Base-by-base conservation (phyloP, 1,140 invertebrate genomes). In the Heliconius nattereri region DNA sequence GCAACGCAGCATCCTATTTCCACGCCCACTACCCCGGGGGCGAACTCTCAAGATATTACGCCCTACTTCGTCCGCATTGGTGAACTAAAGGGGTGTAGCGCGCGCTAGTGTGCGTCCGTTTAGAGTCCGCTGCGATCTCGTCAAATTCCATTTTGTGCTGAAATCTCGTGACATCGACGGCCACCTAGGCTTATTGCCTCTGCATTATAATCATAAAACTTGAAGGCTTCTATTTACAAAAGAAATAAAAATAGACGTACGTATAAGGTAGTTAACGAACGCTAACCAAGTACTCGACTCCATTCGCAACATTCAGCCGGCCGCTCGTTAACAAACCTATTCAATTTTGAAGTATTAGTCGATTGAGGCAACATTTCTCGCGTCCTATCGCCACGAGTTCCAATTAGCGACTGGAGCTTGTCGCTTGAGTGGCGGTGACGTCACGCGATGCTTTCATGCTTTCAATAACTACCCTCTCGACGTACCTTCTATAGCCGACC, bases 31-130 rank as follows among this genome's bases (percentile, higher is more conserved):
- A 90, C 87, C 90, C 89, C 84, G 88, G 91, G 92, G 91, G 90
- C 91, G 90, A 91, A 91, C 91, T 92, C 92, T 93, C 92, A 94
- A 92, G 92, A 92, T 94, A 92, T 92, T 90, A 91, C 92, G 91
- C 92, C 91, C 92, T 91, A 92, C 89, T 91, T 92, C 91, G 91
- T 87, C 85, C 91, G 91, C 89, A 94, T 94, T 94, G 92, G 92
- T 85, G 92, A 91, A 90, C 88, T 83, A 91, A 93, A 92, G 90
- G 91, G 92, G 92, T 93, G 90, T 91, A 91, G 84, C 79, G 71
- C 76, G 81, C 80, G 85, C 81, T 83, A 81, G 90, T 91, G 90
- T 93, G 90, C 83, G 88, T 87, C 84, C 82, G 86, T 86, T 87
- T 85, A 88, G 78, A 84, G 76, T 74, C 82, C 85, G 86, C 85